These are phyloP conservation scores for Nemoura dubitans DNA, from an alignment of 2,888 invertebrate genomes.

Conservation along the genomic window DNA sequence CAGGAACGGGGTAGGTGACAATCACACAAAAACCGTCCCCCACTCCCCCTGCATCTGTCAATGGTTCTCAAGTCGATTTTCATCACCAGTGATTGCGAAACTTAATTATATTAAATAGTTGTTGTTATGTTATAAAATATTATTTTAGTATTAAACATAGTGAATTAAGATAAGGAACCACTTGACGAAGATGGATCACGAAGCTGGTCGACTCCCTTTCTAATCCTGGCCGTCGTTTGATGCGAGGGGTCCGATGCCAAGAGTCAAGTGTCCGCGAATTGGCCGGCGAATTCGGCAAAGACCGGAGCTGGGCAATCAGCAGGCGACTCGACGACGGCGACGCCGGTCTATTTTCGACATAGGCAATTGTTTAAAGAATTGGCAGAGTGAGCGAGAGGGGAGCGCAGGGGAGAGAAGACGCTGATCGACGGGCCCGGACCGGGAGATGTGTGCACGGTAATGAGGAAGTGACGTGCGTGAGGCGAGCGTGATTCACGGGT, in stretches of 20 bases:
- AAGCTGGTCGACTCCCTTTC: neutral
- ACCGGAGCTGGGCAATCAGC: conserved; percentile 21
- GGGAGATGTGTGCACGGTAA: too few species aligned
- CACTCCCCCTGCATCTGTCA: too few species aligned
- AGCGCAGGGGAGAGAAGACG: neutral
- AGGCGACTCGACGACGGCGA: neutral
- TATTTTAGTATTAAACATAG: too few species aligned
- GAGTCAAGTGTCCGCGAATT: neutral
- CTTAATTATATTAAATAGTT: too few species aligned
- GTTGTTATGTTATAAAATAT: too few species aligned
- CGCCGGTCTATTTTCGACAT: neutral
- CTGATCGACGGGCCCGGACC: neutral
- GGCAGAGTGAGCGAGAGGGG: neutral
- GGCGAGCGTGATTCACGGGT: neutral
- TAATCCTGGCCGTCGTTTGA: neutral
- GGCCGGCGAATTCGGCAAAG: neutral
- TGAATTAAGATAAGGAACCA: too few species aligned
- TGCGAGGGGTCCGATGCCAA: neutral
- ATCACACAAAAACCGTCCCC: too few species aligned
- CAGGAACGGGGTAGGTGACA: too few species aligned
- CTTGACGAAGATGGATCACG: too few species aligned
- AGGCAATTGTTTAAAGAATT: neutral
- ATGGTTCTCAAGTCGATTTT: too few species aligned
- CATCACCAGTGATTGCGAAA: too few species aligned
- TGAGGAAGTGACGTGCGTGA: conserved; percentile 15